phyloP scores from a whole-genome alignment of 2,888 invertebrate genomes.

The Agrotis segetum region DNA sequence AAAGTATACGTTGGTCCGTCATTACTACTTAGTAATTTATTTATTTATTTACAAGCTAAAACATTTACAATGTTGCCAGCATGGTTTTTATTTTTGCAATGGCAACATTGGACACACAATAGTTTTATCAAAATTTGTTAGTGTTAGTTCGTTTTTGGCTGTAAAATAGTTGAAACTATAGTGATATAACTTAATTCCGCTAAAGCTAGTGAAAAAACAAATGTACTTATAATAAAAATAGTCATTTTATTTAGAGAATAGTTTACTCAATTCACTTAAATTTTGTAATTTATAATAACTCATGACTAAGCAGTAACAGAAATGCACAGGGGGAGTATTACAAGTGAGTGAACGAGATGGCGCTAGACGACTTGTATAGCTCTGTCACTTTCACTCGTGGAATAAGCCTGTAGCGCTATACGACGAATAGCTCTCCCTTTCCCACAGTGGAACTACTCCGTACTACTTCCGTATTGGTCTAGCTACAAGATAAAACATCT shows the following conservation, averaged over 20 bases:
- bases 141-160: slow-evolving; percentile 46
- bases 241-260: slow-evolving; percentile 26
- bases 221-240: slow-evolving; percentile 42
- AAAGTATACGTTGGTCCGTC: background rate
- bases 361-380: too few relatives aligned
- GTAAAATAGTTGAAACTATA: slow-evolving; percentile 54
- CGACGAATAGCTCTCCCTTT: too few relatives aligned
- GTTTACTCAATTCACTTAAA: background rate
- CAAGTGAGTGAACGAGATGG: too few relatives aligned
- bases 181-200: slow-evolving; percentile 50
- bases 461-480: too few relatives aligned
- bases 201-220: slow-evolving; percentile 37
- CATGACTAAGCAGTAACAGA: too few relatives aligned
- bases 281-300: slow-evolving; percentile 17
- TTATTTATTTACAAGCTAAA: slow-evolving; percentile 32
- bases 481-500: too few relatives aligned
- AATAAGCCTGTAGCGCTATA: too few relatives aligned
- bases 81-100: slow-evolving; percentile 43
- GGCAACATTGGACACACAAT: slow-evolving; percentile 36
- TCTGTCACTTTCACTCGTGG: too few relatives aligned
- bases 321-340: too few relatives aligned
- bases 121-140: slow-evolving; percentile 9
- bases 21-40: slow-evolving; percentile 35
- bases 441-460: too few relatives aligned
- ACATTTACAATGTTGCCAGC: slow-evolving; percentile 43